Evolutionary conservation across 1,140 invertebrate genomes (phyloP), one percentile per base, ranked within the genome.

Genomic region (Drosophila ogumai): DNA sequence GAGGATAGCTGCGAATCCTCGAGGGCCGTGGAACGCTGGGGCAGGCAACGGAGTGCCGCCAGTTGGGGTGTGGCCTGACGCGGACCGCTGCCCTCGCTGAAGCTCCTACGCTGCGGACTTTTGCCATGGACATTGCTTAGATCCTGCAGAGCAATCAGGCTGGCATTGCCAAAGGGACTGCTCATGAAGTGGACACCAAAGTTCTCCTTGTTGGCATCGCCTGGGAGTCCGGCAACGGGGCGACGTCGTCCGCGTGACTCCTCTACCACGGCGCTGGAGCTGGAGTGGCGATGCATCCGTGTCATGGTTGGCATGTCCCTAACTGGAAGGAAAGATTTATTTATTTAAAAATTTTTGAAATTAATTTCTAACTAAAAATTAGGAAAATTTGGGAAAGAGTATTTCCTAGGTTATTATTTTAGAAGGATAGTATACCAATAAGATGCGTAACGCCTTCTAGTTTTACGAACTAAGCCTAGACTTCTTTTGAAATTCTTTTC

Each of bases 291-390:
- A 59, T 92, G 87, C 69, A 92, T 67, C 6, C 91, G 82, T 49
- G 86, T 90, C 87, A 92, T 92, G 50, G 91, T 92, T 66, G 91
- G 91, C 91, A 92, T 92, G 71, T 82, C 87, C 61, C 80, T 58
- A 38, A 38, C 50, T 69, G 17, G 6, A 28, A 9, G 7, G 28
- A 28, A 28, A 22, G 12, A 0, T 19, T 6, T 3, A 13, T 19
- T 17, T 32, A 6, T 17, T 5, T 52, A 15, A 15, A 19, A n/a
- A 7, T 17, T 19, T 19, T n/a, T 6, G 6, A 5, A 15, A 8
- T 0, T 22, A 7, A 17, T 13, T 52, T 15, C 3, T 0, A 34
- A 13, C 5, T 34, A 7, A 17, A 28, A 19, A 15, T 28, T 7
- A 3, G 10, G 0, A 12, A 50, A 15, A 8, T 0, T 2, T 6